These are phyloP conservation scores for Tricholaema leucomelas DNA, from an alignment of 2,113 vertebrate genomes.

Conservation along the genomic window DNA sequence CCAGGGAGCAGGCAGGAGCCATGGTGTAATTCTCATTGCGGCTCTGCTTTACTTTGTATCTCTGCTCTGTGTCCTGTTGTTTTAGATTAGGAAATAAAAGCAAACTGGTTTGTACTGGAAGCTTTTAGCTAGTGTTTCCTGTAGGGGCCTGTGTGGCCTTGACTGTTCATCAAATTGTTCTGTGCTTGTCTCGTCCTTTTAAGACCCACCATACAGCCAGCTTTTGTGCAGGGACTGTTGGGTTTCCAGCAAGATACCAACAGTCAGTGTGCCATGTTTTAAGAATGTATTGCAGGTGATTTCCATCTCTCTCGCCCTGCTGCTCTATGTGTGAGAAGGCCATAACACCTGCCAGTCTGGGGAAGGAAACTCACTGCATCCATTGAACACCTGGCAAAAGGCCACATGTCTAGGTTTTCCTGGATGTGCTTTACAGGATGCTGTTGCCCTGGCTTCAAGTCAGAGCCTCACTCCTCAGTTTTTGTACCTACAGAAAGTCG, in stretches of 20 bases:
- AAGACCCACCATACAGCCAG: fast-evolving
- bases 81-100: background rate
- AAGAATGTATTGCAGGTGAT: background rate
- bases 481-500: background rate
- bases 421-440: background rate
- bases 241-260: background rate
- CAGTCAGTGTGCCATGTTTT: background rate
- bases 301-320: background rate
- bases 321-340: background rate
- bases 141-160: background rate
- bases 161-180: background rate
- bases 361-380: background rate
- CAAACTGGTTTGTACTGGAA: background rate
- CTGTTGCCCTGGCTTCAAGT: background rate
- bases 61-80: background rate
- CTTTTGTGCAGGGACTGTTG: background rate
- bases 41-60: background rate
- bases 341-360: background rate
- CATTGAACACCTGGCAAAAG: background rate
- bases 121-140: background rate
- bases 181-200: fast-evolving
- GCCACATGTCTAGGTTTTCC: fast-evolving
- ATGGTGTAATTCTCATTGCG: background rate
- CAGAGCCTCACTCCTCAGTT: background rate
- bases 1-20: background rate